Conservation (phyloP, 1,140 invertebrate species). For the Battus philenor region DNA sequence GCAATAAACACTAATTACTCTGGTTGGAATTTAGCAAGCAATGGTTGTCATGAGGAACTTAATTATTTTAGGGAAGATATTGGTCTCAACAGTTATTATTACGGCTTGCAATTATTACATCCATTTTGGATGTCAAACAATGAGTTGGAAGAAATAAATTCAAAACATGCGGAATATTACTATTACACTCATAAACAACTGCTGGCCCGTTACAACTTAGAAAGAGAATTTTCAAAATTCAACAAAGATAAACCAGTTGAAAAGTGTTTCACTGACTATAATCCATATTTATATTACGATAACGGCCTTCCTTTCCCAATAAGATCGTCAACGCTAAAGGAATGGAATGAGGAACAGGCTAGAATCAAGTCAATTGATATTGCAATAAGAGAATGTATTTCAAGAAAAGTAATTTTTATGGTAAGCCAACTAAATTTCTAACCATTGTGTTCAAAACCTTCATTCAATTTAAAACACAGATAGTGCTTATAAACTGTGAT, state of each 20-base stretch:
- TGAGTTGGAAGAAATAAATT: slow-evolving; percentile 72
- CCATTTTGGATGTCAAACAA: slow-evolving; percentile 81
- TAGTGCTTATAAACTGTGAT: too few species aligned
- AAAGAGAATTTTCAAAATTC: slow-evolving; percentile 71
- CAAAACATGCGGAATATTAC: slow-evolving; percentile 79
- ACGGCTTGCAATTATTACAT: slow-evolving; percentile 80
- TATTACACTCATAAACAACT: slow-evolving; percentile 78
- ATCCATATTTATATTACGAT: slow-evolving; percentile 52
- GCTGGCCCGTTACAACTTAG: slow-evolving; percentile 80
- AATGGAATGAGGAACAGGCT: slow-evolving; percentile 41
- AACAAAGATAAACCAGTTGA: slow-evolving; percentile 20
- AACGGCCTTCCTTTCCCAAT: slow-evolving; percentile 57
- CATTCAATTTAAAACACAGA: too few species aligned
- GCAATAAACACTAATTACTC: slow-evolving; percentile 75
- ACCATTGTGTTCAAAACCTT: too few species aligned
- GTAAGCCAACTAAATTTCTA: slow-evolving; percentile 25
- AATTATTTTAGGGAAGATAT: slow-evolving; percentile 86
- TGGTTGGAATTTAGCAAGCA: slow-evolving; percentile 69
- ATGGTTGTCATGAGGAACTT: slow-evolving; percentile 78
- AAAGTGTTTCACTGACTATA: slow-evolving; percentile 40
- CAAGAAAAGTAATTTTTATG: slow-evolving; percentile 52
- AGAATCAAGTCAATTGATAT: slow-evolving; percentile 53
- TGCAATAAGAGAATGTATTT: slow-evolving; percentile 54
- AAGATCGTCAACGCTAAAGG: slow-evolving; percentile 34
- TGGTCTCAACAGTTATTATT: slow-evolving; percentile 83